Conservation (phyloP, 2,888 invertebrate species). For the Hyppa rectilinea region DNA sequence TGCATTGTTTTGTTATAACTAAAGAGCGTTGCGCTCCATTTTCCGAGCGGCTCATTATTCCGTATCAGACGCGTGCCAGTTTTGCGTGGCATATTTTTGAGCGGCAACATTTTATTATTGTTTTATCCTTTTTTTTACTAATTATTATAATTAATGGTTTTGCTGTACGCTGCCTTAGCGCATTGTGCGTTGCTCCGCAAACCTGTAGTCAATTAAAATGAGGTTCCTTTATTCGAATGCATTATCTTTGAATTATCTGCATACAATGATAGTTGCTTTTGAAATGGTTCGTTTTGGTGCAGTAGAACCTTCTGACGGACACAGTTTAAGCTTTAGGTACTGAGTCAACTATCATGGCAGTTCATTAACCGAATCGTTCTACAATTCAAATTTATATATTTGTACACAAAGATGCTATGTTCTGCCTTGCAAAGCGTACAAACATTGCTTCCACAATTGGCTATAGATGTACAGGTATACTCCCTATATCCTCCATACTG, state of each 20-base stretch:
- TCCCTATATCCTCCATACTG: no score
- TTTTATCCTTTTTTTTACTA: constrained; percentile 79
- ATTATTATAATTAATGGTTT: constrained; percentile 83
- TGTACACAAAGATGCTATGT: no score
- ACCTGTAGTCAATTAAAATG: constrained; percentile 47
- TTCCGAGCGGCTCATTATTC: constrained; percentile 76
- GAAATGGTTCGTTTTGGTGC: constrained; percentile 21
- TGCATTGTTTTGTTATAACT: constrained; percentile 81
- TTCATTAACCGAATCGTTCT: background rate
- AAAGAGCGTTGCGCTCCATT: constrained; percentile 78
- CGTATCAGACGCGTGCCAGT: constrained; percentile 80
- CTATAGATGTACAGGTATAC: no score
- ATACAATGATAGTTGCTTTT: constrained; percentile 34
- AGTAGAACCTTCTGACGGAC: background rate
- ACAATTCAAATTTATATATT: no score
- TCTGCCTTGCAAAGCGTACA: no score
- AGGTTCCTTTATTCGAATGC: constrained; percentile 31
- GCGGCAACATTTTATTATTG: constrained; percentile 73
- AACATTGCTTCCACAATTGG: no score
- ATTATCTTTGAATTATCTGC: constrained; percentile 44
- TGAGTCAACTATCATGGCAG: background rate
- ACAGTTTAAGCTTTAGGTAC: background rate
- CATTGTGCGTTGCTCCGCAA: constrained; percentile 50
- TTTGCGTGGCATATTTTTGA: constrained; percentile 76
- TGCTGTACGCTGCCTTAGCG: constrained; percentile 67